Percentiles rank a stretch among this genome's conserved stretches.
Evolutionary conservation across 1,140 invertebrate genomes (phyloP).

Genomic region (Philaenus spumarius): DNA sequence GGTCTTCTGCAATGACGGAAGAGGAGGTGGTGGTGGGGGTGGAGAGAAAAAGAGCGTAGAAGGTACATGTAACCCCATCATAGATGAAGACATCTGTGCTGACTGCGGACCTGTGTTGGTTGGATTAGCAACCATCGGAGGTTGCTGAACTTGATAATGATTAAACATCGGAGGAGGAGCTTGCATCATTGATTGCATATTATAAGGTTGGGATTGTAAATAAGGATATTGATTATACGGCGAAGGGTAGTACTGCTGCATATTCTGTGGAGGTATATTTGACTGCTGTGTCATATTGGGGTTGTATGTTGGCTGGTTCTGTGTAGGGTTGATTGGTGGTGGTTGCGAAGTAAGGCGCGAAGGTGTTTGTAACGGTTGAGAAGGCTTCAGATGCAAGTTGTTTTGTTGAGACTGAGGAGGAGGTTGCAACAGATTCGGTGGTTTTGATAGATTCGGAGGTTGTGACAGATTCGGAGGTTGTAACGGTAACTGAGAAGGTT

Average conservation of each 20-base stretch:
- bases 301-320: no score
- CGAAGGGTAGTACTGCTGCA: background rate
- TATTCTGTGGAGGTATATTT: background rate
- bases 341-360: no score
- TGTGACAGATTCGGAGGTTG: no score
- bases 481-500: no score
- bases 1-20: background rate
- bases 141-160: background rate
- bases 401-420: no score
- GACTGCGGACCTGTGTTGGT: background rate
- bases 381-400: no score
- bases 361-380: no score
- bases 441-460: no score
- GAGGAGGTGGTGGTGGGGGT: constrained; percentile 5
- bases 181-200: background rate
- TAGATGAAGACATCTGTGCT: background rate
- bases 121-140: background rate
- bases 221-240: background rate
- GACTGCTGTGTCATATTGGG: no score
- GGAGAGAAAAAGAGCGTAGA: constrained; percentile 8
- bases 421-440: no score
- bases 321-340: no score
- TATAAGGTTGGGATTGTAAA: background rate
- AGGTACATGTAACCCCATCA: background rate
- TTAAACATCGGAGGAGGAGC: background rate